Base-by-base conservation (phyloP, 2,797 vertebrate genomes). In the Spinus pinus region DNA sequence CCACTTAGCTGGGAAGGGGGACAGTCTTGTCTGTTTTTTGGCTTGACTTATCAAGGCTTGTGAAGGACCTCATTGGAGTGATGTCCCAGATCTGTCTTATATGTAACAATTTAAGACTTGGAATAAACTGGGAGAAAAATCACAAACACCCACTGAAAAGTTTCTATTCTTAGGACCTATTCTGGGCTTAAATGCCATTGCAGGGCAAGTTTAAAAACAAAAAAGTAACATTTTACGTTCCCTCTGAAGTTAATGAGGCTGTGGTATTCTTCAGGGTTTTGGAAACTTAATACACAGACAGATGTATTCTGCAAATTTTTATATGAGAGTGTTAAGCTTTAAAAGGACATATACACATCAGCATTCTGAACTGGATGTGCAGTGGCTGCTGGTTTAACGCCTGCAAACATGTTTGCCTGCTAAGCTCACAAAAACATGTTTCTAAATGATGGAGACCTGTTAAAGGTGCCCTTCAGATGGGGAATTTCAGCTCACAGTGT, bases 41-140 rank as follows among this genome's bases (percentile, higher is more conserved):
- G 30, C 30, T 78, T 83, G 75, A 27, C 35, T 81, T 88, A 39
- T 2, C n/a, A 57, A 87, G 75, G 22, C 20, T 78, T 67, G 20
- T 42, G 75, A 81, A 74, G 89, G 79, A 72, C 72, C 47, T 94
- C 22, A 24, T 24, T 0, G 3, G 75, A 74, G 46, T 67, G 24
- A 61, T 93, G 94, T 94, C 95, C 82, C 77, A 96, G 87, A 93
- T 95, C 72, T 96, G 93, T 95, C 93, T 86, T 81, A 21, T 0
- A 27, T 46, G 18, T 90, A 88, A 71, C 87, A 83, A 54, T 86
- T 78, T 67, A 81, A 78, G 57, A 47, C 69, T 90, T 58, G 61
- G 75, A 91, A 83, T 88, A 88, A 90, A 94, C 65, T 71, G 37
- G 72, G 69, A 94, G 72, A 93, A 90, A 92, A 94, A 90, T 91